Percentiles rank a stretch among this genome's conserved stretches.
phyloP scores from a whole-genome alignment of 2,797 vertebrate species.

The Eidolon dupreanum region DNA sequence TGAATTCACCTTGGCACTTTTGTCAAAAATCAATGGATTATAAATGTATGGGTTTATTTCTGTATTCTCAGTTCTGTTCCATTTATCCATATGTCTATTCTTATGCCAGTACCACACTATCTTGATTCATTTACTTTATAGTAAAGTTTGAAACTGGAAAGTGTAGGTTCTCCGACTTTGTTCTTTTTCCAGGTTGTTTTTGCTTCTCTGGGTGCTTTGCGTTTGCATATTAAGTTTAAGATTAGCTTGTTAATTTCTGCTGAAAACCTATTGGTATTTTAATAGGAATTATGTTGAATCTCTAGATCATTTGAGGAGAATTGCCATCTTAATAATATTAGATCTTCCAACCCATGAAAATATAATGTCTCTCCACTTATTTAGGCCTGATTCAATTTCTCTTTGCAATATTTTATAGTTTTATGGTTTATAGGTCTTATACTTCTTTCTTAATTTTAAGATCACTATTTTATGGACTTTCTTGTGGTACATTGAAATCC shows the following conservation, averaged over 20 bases:
- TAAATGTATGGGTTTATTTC: not conserved
- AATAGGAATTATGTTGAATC: not conserved
- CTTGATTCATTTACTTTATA: not conserved
- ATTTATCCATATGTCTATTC: not conserved
- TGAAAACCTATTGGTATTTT: conserved; percentile 12
- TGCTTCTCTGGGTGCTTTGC: not conserved
- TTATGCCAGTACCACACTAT: not conserved
- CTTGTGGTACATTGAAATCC: not conserved
- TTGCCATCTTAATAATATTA: not conserved
- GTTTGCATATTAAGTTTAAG: conserved; percentile 20
- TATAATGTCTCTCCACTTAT: not conserved
- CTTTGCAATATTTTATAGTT: not conserved
- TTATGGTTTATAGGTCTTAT: not conserved
- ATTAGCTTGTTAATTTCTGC: conserved; percentile 12
- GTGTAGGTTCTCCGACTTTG: not conserved
- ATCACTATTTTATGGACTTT: not conserved
- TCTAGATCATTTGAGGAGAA: not conserved
- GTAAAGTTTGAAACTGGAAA: not conserved
- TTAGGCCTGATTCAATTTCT: not conserved
- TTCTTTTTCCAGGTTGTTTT: not conserved
- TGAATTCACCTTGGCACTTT: not conserved
- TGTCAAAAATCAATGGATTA: not conserved
- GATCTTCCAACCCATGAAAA: not conserved
- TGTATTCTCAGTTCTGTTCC: not conserved
- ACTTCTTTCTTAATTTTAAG: not conserved